Conservation (phyloP, 2,113 vertebrate species). For the Abramis brama region DNA sequence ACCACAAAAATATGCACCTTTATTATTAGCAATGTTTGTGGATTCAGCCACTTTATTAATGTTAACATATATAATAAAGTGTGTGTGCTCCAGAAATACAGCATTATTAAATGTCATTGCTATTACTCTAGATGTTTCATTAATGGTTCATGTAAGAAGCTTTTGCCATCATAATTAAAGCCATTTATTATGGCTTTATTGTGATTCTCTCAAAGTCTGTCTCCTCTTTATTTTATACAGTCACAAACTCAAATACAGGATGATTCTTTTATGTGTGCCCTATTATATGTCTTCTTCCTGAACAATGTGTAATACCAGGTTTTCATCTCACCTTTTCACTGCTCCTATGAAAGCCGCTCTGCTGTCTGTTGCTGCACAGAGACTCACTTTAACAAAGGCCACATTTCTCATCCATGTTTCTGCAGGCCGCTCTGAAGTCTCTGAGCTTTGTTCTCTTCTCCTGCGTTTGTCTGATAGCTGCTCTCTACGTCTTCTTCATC, state of each 20-base stretch:
- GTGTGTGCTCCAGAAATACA: background rate
- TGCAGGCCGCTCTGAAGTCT: conserved; percentile 63
- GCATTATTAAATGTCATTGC: conserved; percentile 5
- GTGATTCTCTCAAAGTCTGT: background rate
- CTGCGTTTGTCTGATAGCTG: conserved; percentile 61
- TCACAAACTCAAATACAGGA: background rate
- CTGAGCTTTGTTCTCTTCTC: conserved; percentile 73
- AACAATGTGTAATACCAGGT: conserved; percentile 37
- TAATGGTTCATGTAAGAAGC: background rate
- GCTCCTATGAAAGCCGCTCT: background rate
- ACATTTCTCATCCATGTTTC: conserved; percentile 29
- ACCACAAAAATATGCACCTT: background rate
- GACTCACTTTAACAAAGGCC: conserved; percentile 4
- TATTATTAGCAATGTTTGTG: background rate
- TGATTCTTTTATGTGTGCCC: background rate
- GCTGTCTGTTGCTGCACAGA: background rate
- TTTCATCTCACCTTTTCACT: background rate
- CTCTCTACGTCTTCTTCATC: conserved; percentile 68
- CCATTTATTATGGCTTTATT: background rate
- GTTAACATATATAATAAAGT: background rate
- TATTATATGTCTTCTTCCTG: background rate
- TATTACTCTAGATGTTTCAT: background rate
- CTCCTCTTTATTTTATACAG: background rate
- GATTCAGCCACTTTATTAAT: background rate
- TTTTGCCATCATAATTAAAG: background rate